Evolutionary conservation across 1,140 invertebrate genomes (phyloP).

Genomic region (Drosophila parvula): DNA sequence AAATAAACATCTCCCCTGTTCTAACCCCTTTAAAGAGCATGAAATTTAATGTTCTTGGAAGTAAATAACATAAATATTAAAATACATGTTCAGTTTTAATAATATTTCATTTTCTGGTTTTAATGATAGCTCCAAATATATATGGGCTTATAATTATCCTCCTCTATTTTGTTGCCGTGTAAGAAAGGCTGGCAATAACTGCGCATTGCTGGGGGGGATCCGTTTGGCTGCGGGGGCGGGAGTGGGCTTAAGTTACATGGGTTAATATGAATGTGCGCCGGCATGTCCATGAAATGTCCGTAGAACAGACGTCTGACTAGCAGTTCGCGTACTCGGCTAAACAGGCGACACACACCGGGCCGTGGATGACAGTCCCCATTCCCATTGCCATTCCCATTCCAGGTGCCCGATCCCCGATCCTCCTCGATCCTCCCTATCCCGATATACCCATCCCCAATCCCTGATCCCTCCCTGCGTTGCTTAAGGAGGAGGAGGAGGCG

Average conservation of each 20-base stretch:
- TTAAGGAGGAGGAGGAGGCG: constrained; percentile 11
- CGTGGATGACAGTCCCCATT: constrained; percentile 54
- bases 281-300: constrained; percentile 59
- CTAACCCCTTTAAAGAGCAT: not conserved
- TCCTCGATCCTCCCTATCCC: not conserved
- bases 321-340: constrained; percentile 44
- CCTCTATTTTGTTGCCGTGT: not conserved
- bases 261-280: constrained; percentile 51
- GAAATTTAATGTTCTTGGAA: not conserved
- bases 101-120: no score
- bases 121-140: not conserved
- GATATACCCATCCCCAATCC: constrained; percentile 12
- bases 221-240: constrained; percentile 6
- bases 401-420: constrained; percentile 19
- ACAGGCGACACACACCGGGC: constrained; percentile 56
- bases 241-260: constrained; percentile 31
- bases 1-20: not conserved
- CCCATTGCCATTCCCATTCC: constrained; percentile 22
- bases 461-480: constrained; percentile 22
- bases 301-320: constrained; percentile 54
- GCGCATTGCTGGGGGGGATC: constrained; percentile 28
- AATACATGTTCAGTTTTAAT: no score
- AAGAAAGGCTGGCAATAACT: constrained; percentile 59
- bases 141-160: not conserved
- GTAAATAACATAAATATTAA: not conserved